Evolutionary conservation across 2,888 invertebrate species (phyloP).

Genomic region (Caenorhabditis panamensis): DNA sequence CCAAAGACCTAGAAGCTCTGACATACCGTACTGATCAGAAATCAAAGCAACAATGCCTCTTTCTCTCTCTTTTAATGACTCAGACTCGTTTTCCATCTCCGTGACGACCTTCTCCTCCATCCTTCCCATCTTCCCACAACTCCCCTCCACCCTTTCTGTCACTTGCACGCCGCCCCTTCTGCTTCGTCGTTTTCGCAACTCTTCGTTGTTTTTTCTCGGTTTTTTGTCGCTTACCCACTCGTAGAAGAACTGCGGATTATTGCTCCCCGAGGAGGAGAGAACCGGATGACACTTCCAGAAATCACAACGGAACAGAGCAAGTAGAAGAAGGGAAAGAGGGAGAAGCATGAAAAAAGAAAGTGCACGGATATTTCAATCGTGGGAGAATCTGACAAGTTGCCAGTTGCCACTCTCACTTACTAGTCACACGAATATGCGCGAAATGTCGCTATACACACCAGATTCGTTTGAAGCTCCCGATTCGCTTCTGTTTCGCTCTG

Average conservation of each 20-base stretch:
- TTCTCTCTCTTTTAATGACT: no score
- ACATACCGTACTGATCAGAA: no score
- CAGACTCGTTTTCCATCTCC: no score
- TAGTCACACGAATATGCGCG: background rate
- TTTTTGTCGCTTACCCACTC: conserved; percentile 36
- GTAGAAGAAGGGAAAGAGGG: conserved; percentile 6
- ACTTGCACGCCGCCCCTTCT: conserved; percentile 19
- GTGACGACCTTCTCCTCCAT: no score
- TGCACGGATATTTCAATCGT: background rate
- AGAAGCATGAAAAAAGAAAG: background rate
- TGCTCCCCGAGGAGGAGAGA: conserved; percentile 36
- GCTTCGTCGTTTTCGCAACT: conserved; percentile 21
- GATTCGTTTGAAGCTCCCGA: no score
- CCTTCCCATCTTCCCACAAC: background rate
- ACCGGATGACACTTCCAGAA: conserved; percentile 22
- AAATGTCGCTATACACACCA: background rate
- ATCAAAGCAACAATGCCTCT: no score
- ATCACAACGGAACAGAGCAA: conserved; percentile 18
- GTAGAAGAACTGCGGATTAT: no score
- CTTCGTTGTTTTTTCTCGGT: conserved; percentile 6
- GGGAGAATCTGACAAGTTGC: conserved; percentile 17
- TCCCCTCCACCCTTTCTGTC: conserved; percentile 33
- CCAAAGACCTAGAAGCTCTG: no score
- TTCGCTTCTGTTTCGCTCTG: background rate
- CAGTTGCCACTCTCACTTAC: conserved; percentile 6